Conservation (phyloP, 1,140 invertebrate genomes). For the Trinorchestia longiramus region DNA sequence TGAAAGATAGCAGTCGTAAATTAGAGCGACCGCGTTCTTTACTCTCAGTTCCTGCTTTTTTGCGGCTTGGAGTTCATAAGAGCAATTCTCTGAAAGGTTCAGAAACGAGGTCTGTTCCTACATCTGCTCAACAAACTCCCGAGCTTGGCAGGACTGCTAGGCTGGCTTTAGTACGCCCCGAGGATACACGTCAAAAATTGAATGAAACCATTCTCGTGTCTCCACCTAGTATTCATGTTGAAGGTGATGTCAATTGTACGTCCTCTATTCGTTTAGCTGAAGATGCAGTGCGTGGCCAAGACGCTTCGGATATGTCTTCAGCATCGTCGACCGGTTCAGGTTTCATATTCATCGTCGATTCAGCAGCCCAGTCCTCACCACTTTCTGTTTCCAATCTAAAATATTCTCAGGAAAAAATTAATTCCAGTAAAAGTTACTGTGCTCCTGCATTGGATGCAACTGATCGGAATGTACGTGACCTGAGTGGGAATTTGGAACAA, state of each 20-base stretch:
- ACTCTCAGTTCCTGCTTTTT: slow-evolving; percentile 20
- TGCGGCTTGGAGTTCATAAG: slow-evolving; percentile 15
- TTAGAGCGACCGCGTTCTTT: background rate
- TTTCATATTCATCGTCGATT: slow-evolving; percentile 36
- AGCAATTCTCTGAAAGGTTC: background rate
- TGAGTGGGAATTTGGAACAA: background rate
- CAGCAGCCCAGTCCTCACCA: background rate
- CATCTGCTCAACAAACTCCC: background rate
- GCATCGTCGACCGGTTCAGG: background rate
- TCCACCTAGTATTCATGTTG: background rate
- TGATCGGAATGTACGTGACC: background rate
- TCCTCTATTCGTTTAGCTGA: background rate
- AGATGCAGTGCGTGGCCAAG: background rate
- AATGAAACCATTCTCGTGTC: background rate
- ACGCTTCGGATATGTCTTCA: background rate
- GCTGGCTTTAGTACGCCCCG: background rate
- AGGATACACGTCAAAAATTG: background rate
- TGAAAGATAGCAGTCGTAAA: background rate
- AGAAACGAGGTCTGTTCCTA: background rate
- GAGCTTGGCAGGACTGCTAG: background rate
- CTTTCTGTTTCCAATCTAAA: background rate
- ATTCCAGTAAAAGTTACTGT: background rate
- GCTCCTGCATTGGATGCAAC: background rate
- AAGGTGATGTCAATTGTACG: background rate
- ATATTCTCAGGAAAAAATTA: background rate